Evolutionary conservation across 2,888 invertebrate species (phyloP), one percentile per base, ranked within the genome.

Genomic region (Diaprepes abbreviatus): DNA sequence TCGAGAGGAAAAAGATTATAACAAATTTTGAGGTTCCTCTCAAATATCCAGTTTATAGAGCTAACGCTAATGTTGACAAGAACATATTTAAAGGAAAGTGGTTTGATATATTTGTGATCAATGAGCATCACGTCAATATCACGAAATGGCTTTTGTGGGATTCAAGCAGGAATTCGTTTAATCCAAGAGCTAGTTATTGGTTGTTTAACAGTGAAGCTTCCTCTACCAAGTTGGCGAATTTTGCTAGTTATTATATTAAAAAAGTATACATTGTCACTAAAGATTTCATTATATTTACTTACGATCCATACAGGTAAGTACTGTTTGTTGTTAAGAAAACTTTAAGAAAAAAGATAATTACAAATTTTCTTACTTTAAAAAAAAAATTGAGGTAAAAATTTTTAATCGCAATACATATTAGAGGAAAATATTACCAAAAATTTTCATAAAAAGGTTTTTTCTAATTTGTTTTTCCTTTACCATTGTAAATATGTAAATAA

Each of bases 261-360:
- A 57, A 52, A 16, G 59, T 65, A 2, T 57, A 52, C 21, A 35
- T 50, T n/a, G 33, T 69, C 10, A 33, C 58, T 17, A 24, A 35
- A 14, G 19, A 31, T 5, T 45, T 54, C 2, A 17, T 33, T 6
- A 14, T 69, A 24, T 69, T 31, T 45, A 36, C 43, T 12, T 66
- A 54, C 24, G n/a, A 59, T 40, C 66, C 66, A 7, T 66, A 66
- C 36, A 43, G n/a, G n/a, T n/a, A n/a, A n/a, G n/a, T n/a, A n/a
- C n/a, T n/a, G n/a, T n/a, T n/a, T n/a, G n/a, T n/a, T n/a, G n/a
- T n/a, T n/a, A n/a, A n/a, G n/a, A n/a, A n/a, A n/a, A n/a, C n/a
- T n/a, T n/a, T n/a, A n/a, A n/a, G n/a, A n/a, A n/a, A n/a, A n/a
- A n/a, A n/a, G n/a, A n/a, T n/a, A n/a, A n/a, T n/a, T n/a, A n/a